Base-by-base conservation (phyloP, 2,888 invertebrate genomes). In the Eumacrocentrus americanus region DNA sequence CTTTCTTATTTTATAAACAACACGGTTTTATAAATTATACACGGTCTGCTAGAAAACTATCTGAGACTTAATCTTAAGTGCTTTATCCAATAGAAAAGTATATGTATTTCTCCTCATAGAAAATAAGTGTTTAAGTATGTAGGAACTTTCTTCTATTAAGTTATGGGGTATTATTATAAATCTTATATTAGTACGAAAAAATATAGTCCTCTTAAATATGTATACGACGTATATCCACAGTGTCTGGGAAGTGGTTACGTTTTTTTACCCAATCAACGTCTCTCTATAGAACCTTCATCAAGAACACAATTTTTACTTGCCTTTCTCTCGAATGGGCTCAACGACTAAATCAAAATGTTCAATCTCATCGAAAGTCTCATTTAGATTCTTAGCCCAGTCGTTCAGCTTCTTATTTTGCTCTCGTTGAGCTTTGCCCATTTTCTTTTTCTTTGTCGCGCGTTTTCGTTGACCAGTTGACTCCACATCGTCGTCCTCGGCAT, bases 281-380 rank as follows among this genome's bases (percentile, higher is more conserved):
- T 18, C n/a, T 6, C 3, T 5, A 42, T 42, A 16, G 6, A 53
- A 14, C 5, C 6, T 20, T 52, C n/a, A 42, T 3, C 1, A 25
- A 25, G 16, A 48, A 22, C 6, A 47, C 6, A 9, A 34, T 6
- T 52, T n/a, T 38, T 12, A 12, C 14, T 38, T 38, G 2, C n/a
- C 0, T 38, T 38, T 12, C 6, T 38, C 16, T 2, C n/a, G n/a
- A 38, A 38, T 9, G 11, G 20, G 75, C 58, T 78, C 79, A 1
- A 79, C 71, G 1, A 76, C 50, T 14, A 79, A 67, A 58, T 76
- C 73, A 40, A 69, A 71, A 11, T 77, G 61, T 23, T 79, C 79
- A 40, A 79, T 73, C 64, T 78, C 78, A 11, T 70, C 67, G 52
- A 79, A 79, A 7, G 75, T 73, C 58, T 68, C 54, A 51, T 78